Conservation (phyloP, 2,113 vertebrate genomes). For the Tauraco erythrolophus region DNA sequence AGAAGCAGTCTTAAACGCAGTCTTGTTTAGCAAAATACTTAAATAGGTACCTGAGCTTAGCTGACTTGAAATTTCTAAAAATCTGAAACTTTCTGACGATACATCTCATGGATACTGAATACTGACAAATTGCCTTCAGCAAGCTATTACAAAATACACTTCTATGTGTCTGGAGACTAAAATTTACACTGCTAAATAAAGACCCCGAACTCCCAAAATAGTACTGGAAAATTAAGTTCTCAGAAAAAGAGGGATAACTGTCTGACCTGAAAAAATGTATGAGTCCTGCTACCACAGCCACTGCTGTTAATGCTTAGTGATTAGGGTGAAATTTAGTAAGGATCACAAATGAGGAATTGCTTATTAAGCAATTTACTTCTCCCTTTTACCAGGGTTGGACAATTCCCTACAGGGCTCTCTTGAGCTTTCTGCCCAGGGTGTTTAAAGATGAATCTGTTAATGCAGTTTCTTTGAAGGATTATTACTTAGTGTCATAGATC, state of each 20-base stretch:
- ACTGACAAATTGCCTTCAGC: not conserved
- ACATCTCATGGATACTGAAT: not conserved
- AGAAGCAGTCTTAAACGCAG: not conserved
- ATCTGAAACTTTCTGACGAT: not conserved
- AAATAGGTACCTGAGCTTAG: not conserved
- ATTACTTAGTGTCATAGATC: not conserved
- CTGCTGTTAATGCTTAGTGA: not conserved
- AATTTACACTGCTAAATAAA: conserved; percentile 21
- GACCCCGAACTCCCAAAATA: not conserved
- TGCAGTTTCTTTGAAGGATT: not conserved
- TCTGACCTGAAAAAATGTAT: not conserved
- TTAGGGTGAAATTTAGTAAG: conserved; percentile 11
- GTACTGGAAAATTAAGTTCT: not conserved
- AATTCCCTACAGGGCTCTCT: not conserved
- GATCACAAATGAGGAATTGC: not conserved
- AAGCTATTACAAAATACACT: not conserved
- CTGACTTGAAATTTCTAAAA: not conserved
- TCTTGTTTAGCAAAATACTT: not conserved
- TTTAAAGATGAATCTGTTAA: not conserved
- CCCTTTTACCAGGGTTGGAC: conserved; percentile 1
- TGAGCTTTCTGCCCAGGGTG: not conserved
- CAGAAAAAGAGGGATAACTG: conserved; percentile 9
- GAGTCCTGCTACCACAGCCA: not conserved
- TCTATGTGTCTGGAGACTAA: not conserved
- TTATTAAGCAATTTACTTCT: conserved; percentile 26